Evolutionary conservation across 2,888 invertebrate species (phyloP).

Genomic region (Megaustenia siamemsis): DNA sequence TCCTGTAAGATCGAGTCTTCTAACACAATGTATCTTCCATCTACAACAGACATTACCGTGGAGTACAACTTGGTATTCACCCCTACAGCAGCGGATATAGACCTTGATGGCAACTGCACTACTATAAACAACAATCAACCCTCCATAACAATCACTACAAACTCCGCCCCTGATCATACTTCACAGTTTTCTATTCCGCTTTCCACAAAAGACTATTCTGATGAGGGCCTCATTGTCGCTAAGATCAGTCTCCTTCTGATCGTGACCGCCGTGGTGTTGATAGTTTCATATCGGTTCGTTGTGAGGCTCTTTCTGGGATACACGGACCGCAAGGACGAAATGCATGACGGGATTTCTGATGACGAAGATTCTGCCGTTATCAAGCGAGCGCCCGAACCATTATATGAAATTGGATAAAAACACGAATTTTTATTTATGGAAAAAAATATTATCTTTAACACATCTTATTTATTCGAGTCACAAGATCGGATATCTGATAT

Average conservation of each 20-base stretch:
- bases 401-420: slow-evolving; percentile 15
- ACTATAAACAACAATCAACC: neutral
- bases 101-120: neutral
- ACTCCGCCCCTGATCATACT: neutral
- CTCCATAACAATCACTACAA: neutral
- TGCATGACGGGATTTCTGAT: slow-evolving; percentile 46
- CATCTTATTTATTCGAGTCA: too few relatives aligned
- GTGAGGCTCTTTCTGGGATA: slow-evolving; percentile 57
- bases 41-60: neutral
- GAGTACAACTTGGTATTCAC: neutral
- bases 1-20: too few relatives aligned
- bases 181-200: neutral
- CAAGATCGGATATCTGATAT: too few relatives aligned
- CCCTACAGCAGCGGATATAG: neutral
- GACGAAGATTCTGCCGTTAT: slow-evolving; percentile 51
- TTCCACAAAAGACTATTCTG: neutral
- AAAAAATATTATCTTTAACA: too few relatives aligned
- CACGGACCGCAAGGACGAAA: slow-evolving; percentile 56
- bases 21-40: neutral
- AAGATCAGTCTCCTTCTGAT: slow-evolving; percentile 43
- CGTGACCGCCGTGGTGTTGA: slow-evolving; percentile 56
- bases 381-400: slow-evolving; percentile 12
- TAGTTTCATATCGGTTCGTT: slow-evolving; percentile 56
- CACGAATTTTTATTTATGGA: too few relatives aligned
- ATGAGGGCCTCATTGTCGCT: neutral